phyloP scores from a whole-genome alignment of 92 coral and sea anemone genomes.

The Phenganax marumi region DNA sequence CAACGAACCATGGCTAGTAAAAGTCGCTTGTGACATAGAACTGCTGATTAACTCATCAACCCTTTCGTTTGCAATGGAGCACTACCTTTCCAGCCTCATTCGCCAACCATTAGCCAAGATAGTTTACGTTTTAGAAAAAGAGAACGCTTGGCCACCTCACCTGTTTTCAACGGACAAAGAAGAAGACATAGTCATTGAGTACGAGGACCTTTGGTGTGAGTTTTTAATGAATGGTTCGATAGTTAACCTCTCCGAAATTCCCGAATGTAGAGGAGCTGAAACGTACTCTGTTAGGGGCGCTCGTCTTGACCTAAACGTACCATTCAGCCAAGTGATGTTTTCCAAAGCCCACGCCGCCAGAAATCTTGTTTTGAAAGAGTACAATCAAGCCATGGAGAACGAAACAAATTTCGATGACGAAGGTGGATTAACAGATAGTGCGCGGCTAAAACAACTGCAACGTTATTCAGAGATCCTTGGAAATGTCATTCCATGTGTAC shows the following conservation, averaged over 20 bases:
- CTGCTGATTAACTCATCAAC: constrained; percentile 56
- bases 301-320: constrained; percentile 58
- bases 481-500: constrained; percentile 46
- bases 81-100: constrained; percentile 35
- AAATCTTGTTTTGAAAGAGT: constrained; percentile 66
- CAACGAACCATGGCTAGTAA: constrained; percentile 51
- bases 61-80: constrained; percentile 49
- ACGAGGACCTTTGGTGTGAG: constrained; percentile 45
- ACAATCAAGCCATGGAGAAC: constrained; percentile 58
- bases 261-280: constrained; percentile 81
- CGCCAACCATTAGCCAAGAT: constrained; percentile 57
- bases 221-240: constrained; percentile 57
- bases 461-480: constrained; percentile 58
- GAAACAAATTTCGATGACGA: constrained; percentile 63
- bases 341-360: constrained; percentile 61
- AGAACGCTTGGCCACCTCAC: constrained; percentile 75
- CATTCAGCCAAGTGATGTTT: constrained; percentile 66
- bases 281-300: constrained; percentile 58
- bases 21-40: constrained; percentile 53
- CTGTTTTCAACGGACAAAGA: constrained; percentile 8
- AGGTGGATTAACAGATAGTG: constrained; percentile 53
- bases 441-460: constrained; percentile 40
- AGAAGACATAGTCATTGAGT: constrained; percentile 45
- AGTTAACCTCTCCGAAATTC: constrained; percentile 59
- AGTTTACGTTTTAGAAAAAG: constrained; percentile 79